These are phyloP conservation scores for Heliothis peltigera DNA, from an alignment of 2,888 invertebrate genomes.

Conservation along the genomic window DNA sequence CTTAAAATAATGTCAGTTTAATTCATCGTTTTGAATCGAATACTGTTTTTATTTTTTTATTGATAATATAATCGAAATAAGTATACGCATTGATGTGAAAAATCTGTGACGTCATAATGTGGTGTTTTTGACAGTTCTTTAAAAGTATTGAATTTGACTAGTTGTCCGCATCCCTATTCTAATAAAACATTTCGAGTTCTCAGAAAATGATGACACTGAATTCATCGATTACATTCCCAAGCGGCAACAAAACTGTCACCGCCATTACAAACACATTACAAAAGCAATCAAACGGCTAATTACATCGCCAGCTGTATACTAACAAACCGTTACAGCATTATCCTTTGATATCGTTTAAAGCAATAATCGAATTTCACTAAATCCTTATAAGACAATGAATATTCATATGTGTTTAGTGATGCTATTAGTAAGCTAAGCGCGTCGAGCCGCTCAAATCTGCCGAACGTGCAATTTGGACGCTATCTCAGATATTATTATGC, in stretches of 20 bases:
- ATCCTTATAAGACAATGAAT: conserved; percentile 66
- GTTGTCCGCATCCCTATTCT: no score
- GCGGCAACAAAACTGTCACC: conserved; percentile 18
- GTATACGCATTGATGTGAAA: no score
- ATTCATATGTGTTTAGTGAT: conserved; percentile 59
- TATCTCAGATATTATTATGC: conserved; percentile 43
- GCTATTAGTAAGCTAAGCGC: conserved; percentile 65
- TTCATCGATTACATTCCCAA: conserved; percentile 20
- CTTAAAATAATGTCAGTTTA: no score
- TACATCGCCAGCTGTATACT: conserved; percentile 31
- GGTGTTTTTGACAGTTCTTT: no score
- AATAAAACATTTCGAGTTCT: background rate
- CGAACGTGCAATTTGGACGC: conserved; percentile 58
- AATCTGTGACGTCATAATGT: no score
- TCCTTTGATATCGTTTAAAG: conserved; percentile 55
- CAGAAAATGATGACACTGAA: background rate
- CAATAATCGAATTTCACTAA: conserved; percentile 60
- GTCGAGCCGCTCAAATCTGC: conserved; percentile 54
- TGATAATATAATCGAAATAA: no score
- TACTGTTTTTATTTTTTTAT: no score
- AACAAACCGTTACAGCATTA: conserved; percentile 28
- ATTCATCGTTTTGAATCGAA: no score
- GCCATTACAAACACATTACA: conserved; percentile 29
- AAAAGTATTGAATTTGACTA: no score
- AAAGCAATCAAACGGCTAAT: conserved; percentile 38